Evolutionary conservation across 2,797 vertebrate species (phyloP).

Genomic region (Pangasius krempfi): DNA sequence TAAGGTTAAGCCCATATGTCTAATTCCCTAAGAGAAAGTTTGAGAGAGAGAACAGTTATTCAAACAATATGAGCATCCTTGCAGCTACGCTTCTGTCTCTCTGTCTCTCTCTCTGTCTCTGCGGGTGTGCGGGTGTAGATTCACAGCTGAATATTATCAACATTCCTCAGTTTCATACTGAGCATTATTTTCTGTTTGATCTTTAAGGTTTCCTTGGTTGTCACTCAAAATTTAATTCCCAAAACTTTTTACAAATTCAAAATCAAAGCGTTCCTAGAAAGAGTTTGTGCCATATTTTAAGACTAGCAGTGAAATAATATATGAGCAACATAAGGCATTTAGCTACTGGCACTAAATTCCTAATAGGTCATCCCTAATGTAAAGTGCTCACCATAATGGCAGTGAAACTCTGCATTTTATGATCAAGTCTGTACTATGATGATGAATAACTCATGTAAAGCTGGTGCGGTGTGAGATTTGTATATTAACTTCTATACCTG

Average conservation of each 20-base stretch:
- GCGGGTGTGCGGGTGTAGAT: not conserved
- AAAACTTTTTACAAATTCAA: not conserved
- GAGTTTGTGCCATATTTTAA: not conserved
- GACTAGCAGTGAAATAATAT: not conserved
- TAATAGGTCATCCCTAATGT: conserved; percentile 36
- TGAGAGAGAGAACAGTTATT: conserved; percentile 5
- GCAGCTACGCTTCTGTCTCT: not conserved
- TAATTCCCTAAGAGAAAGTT: conserved; percentile 20
- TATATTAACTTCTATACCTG: not conserved
- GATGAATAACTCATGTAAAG: conserved; percentile 7
- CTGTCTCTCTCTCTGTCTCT: not conserved
- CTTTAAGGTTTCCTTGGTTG: not conserved
- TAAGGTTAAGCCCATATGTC: conserved; percentile 37
- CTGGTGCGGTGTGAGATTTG: not conserved
- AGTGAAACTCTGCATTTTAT: conserved; percentile 20
- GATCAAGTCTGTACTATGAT: not conserved
- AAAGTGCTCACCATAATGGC: conserved; percentile 13
- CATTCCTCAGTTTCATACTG: not conserved
- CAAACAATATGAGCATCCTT: conserved; percentile 19
- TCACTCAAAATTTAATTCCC: not conserved
- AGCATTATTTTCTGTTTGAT: not conserved
- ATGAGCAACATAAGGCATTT: conserved; percentile 37
- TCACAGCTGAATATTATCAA: not conserved
- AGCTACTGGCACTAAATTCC: conserved; percentile 37
- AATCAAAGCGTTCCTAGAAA: not conserved